Evolutionary conservation across 2,113 vertebrate genomes (phyloP), one percentile per base, ranked within the genome.

Genomic region (Potamarius usumacintae): DNA sequence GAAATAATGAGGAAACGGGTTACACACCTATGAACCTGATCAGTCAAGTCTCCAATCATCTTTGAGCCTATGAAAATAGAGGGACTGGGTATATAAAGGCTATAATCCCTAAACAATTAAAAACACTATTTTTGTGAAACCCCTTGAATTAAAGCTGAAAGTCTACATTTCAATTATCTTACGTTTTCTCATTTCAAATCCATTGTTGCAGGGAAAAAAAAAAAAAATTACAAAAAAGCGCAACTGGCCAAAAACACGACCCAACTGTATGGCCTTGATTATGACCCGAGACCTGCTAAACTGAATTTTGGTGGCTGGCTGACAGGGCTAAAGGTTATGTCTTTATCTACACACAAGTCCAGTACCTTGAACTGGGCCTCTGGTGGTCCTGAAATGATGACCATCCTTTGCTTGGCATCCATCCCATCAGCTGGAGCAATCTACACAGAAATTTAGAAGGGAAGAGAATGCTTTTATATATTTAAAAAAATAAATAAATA

Each of bases 301-400:
- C 17, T 20, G 7, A 30, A 58, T 57, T 4, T 27, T 27, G 25
- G n/a, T 15, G 77, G 5, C 2, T 27, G 14, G 25, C 10, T 1
- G 22, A 4, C 42, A 15, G 17, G 7, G 8, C 18, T 27, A 34
- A 53, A 57, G 53, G 7, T 20, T n/a, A 6, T 25, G 15, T 0
- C 30, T 78, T 57, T 8, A 57, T 79, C 78, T 18, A n/a, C n/a
- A 58, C 27, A 55, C 1, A 76, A 30, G 12, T 76, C 72, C 2
- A 69, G 22, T 94, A 99, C 98, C 97, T 99, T 99, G 92, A 99
- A 99, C 92, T 99, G 98, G 94, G 98, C 98, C 94, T 99, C 98
- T 85, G 98, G 98, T 2, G 98, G 98, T 90, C 98, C 98, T 27
- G 96, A 95, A 67, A 99, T 98, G 90, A 98, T 98, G 92, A 99